Evolutionary conservation across 2,113 vertebrate genomes (phyloP).

Genomic region (Orcinus orca): DNA sequence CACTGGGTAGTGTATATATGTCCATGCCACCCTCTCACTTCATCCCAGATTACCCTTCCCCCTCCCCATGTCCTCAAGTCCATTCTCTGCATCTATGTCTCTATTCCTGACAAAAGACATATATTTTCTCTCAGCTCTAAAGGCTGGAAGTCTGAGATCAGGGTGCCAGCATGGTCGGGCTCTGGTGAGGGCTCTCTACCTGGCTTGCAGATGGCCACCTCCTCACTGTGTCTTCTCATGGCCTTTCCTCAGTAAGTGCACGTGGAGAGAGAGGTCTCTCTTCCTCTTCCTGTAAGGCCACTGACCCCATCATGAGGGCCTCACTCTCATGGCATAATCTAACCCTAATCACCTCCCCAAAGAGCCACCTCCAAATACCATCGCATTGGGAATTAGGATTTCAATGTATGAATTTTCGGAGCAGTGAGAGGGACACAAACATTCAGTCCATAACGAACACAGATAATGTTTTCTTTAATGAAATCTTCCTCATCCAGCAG

Average conservation of each 20-base stretch:
- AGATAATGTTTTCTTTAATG: background rate
- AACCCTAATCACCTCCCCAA: background rate
- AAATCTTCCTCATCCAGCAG: background rate
- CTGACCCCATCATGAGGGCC: background rate
- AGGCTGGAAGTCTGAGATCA: background rate
- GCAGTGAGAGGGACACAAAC: too few relatives aligned
- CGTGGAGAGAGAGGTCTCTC: background rate
- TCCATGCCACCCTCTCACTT: too few relatives aligned
- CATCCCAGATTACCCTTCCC: too few relatives aligned
- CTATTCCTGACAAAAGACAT: too few relatives aligned
- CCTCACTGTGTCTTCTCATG: accelerated
- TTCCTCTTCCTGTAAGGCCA: background rate
- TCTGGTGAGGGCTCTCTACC: background rate
- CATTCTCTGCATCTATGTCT: too few relatives aligned
- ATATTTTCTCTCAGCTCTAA: background rate
- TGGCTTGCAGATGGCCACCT: accelerated
- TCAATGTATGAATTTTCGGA: background rate
- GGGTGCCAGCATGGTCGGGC: background rate
- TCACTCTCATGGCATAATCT: background rate
- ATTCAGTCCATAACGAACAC: background rate
- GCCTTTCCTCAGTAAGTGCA: background rate
- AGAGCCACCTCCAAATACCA: background rate
- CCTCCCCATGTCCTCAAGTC: too few relatives aligned
- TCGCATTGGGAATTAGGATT: background rate
- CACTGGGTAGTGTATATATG: too few relatives aligned